Percentiles rank a stretch among this genome's conserved stretches.
These are phyloP conservation scores for Bombus terrestris DNA, from an alignment of 1,140 invertebrate species.

Conservation along the genomic window DNA sequence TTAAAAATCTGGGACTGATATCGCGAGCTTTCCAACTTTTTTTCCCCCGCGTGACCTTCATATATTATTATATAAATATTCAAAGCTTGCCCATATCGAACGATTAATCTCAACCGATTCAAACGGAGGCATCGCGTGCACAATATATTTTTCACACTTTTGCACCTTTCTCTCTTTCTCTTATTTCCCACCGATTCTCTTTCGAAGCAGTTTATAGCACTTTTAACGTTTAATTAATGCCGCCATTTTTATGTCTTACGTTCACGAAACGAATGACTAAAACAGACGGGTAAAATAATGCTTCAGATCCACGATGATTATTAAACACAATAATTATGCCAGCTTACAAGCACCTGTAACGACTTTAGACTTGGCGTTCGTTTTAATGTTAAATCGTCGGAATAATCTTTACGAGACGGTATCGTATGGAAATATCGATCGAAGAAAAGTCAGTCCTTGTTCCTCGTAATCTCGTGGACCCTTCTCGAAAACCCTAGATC, in stretches of 20 bases:
- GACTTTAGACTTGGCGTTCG: not conserved
- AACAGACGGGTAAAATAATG: no score
- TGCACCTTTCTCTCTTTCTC: no score
- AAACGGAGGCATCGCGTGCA: not conserved
- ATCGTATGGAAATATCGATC: not conserved
- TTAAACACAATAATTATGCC: no score
- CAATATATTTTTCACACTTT: constrained; percentile 9
- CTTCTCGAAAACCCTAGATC: not conserved
- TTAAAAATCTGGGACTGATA: not conserved
- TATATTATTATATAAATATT: no score
- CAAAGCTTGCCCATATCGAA: no score
- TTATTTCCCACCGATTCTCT: not conserved
- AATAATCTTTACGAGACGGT: not conserved
- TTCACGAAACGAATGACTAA: not conserved
- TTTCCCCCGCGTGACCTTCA: no score
- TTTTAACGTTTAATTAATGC: constrained; percentile 9
- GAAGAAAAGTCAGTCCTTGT: not conserved
- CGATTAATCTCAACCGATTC: not conserved
- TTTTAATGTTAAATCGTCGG: not conserved
- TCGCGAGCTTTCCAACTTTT: not conserved
- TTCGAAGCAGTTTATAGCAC: not conserved
- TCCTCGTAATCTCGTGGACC: not conserved
- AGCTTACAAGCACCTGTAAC: not conserved
- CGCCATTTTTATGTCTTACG: not conserved
- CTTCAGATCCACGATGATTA: no score